phyloP scores from a whole-genome alignment of 1,140 invertebrate genomes.

The Theocolax elegans region DNA sequence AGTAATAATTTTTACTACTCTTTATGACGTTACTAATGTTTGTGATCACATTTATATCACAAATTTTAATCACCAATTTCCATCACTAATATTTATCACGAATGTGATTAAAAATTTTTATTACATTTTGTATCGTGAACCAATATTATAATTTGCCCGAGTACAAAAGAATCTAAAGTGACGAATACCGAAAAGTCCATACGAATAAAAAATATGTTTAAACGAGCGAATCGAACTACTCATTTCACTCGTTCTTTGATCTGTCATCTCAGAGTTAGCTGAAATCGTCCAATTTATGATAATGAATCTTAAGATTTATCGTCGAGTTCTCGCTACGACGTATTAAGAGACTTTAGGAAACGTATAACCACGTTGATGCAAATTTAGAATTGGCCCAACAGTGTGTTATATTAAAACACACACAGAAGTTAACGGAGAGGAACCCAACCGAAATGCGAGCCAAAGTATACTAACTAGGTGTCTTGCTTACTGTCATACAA shows the following conservation, averaged over 20 bases:
- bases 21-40: no score
- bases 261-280: not conserved
- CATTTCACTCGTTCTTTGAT: conserved; percentile 43
- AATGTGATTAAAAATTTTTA: no score
- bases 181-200: not conserved
- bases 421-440: no score
- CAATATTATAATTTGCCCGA: no score
- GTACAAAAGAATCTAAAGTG: not conserved
- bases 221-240: conserved; percentile 21
- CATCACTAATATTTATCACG: no score
- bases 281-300: conserved; percentile 53
- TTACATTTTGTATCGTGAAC: no score
- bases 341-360: conserved; percentile 44
- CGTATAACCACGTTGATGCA: conserved; percentile 8
- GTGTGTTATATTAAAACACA: not conserved
- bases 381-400: conserved; percentile 53
- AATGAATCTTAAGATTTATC: conserved; percentile 55
- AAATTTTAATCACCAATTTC: no score
- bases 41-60: no score
- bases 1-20: no score
- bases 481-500: no score
- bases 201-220: not conserved
- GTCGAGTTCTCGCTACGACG: conserved; percentile 48
- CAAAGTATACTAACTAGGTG: no score
- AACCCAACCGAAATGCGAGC: no score